These are phyloP conservation scores for Eueremaeus valkanovi DNA, from an alignment of 2,888 invertebrate species.

Conservation along the genomic window DNA sequence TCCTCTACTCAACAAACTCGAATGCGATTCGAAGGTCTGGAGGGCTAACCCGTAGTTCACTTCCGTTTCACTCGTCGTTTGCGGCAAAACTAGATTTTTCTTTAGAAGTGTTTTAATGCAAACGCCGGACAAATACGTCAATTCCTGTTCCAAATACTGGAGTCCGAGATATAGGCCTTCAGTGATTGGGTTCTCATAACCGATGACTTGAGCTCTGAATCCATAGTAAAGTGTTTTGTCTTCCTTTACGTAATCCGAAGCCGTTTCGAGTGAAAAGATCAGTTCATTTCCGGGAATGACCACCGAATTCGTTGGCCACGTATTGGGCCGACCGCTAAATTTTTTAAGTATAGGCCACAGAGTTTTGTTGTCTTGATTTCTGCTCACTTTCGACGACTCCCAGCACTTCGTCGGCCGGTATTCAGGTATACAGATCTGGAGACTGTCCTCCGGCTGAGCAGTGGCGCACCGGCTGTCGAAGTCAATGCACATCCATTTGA, in stretches of 20 bases:
- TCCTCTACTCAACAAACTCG: constrained; percentile 76
- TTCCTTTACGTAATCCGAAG: constrained; percentile 87
- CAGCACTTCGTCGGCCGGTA: constrained; percentile 5
- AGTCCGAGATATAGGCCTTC: constrained; percentile 55
- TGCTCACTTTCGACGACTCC: neutral
- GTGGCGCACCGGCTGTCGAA: constrained; percentile 89
- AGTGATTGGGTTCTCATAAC: constrained; percentile 45
- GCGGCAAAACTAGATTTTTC: constrained; percentile 68
- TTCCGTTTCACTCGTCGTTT: constrained; percentile 47
- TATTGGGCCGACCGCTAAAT: constrained; percentile 54
- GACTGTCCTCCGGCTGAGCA: constrained; percentile 84
- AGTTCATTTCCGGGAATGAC: constrained; percentile 84
- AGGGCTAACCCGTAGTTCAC: constrained; percentile 13
- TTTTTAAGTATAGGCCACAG: constrained; percentile 54
- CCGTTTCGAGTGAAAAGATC: constrained; percentile 90
- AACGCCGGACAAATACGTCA: constrained; percentile 83
- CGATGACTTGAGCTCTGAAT: constrained; percentile 59
- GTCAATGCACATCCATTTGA: constrained; percentile 88
- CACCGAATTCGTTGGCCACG: constrained; percentile 81
- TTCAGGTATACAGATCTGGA: constrained; percentile 47
- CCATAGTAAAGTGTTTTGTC: constrained; percentile 71
- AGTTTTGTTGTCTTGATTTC: constrained; percentile 42
- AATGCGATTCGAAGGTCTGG: constrained; percentile 58
- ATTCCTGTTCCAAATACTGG: constrained; percentile 77
- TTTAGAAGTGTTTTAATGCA: constrained; percentile 85